Evolutionary conservation across 2,888 invertebrate species (phyloP).

Genomic region (Epicampocera succincta): DNA sequence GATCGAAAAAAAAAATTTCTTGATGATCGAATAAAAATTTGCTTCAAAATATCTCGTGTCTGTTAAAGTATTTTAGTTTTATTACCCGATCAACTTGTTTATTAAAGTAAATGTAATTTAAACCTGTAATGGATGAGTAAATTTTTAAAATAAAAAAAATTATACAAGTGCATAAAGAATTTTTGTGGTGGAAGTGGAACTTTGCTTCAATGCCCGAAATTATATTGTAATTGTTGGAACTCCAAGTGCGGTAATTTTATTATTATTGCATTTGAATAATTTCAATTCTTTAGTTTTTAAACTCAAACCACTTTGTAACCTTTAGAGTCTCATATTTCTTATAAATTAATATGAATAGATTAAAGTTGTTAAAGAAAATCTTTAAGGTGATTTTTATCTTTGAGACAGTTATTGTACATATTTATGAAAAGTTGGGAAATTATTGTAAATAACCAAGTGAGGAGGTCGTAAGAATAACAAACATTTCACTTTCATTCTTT

Average conservation of each 20-base stretch:
- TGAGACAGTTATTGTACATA: too few relatives aligned
- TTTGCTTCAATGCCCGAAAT: conserved; percentile 55
- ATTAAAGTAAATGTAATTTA: conserved; percentile 57
- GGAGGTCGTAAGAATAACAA: too few relatives aligned
- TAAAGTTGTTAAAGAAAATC: conserved; percentile 20
- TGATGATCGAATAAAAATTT: background rate
- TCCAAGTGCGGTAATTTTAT: conserved; percentile 11
- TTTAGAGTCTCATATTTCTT: conserved; percentile 53
- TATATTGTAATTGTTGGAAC: conserved; percentile 11
- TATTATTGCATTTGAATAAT: conserved; percentile 16
- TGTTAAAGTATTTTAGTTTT: conserved; percentile 39
- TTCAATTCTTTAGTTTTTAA: background rate
- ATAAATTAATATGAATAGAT: conserved; percentile 43
- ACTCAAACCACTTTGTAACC: conserved; percentile 50
- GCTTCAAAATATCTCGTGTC: conserved; percentile 9
- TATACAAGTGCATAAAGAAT: conserved; percentile 33
- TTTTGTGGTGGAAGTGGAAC: conserved; percentile 56
- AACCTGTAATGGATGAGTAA: conserved; percentile 60
- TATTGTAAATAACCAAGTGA: too few relatives aligned
- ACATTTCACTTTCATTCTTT: too few relatives aligned
- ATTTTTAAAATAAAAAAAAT: conserved; percentile 33
- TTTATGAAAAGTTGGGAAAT: too few relatives aligned
- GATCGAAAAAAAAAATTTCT: too few relatives aligned
- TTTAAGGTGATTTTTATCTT: conserved; percentile 14
- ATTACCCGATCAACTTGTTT: conserved; percentile 43